A percentile compares a stretch with the other conserved stretches of the same genome.
Evolutionary conservation across 2,113 vertebrate genomes (phyloP).

Genomic region (Piaya cayana): DNA sequence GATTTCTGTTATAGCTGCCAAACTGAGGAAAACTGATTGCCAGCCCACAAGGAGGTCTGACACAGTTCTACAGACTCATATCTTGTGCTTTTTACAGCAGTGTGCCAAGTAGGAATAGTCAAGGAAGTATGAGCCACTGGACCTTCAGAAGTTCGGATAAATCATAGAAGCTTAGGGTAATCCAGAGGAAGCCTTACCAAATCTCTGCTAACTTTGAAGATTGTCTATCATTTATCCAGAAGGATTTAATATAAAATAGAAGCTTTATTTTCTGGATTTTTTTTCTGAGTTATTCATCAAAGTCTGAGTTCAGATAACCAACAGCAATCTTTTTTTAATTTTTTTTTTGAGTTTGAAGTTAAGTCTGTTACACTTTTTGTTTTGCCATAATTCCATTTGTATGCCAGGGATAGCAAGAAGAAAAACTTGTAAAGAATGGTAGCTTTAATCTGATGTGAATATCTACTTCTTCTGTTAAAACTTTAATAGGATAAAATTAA

Average conservation of each 20-base stretch:
- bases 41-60: not conserved
- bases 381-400: not conserved
- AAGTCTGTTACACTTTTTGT: not conserved
- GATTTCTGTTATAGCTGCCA: not conserved
- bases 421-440: not conserved
- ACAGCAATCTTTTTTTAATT: not conserved
- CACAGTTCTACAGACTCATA: not conserved
- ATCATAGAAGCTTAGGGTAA: not conserved
- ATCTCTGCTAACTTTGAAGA: constrained; percentile 3
- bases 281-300: not conserved
- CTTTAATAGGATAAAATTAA: constrained; percentile 18
- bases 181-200: not conserved
- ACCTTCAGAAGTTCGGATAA: not conserved
- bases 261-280: not conserved
- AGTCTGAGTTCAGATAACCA: not conserved
- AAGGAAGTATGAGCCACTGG: not conserved
- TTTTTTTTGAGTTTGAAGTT: not conserved
- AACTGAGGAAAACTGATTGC: not conserved
- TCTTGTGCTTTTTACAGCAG: not conserved
- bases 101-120: not conserved
- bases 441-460: constrained; percentile 6
- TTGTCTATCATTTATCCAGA: not conserved
- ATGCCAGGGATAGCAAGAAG: not conserved
- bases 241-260: not conserved
- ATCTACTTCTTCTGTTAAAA: not conserved